These are phyloP conservation scores for Eremobia ochroleuca DNA, from an alignment of 2,888 invertebrate genomes.

Conservation along the genomic window DNA sequence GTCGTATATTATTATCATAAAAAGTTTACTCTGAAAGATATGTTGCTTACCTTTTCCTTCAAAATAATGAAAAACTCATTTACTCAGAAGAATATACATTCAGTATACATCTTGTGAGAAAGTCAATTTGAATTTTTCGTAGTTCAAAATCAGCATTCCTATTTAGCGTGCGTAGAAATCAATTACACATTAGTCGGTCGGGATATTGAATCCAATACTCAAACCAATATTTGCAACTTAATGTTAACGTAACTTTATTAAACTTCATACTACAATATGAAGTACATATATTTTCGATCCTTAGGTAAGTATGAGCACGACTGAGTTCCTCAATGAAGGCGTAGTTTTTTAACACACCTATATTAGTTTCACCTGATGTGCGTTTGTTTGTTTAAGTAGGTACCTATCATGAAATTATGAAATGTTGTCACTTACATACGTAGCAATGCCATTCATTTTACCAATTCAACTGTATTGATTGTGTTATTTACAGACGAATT, in stretches of 20 bases:
- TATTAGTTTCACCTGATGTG: background rate
- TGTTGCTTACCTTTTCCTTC: background rate
- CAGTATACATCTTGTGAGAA: background rate
- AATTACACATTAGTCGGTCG: background rate
- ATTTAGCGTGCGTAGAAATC: background rate
- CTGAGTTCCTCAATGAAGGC: background rate
- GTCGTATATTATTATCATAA: background rate
- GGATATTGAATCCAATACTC: background rate
- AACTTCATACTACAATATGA: background rate
- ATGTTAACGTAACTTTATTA: background rate
- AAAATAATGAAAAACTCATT: background rate
- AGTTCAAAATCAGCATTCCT: background rate
- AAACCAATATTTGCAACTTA: background rate
- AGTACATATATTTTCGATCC: no score
- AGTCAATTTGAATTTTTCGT: background rate
- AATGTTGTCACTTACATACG: background rate
- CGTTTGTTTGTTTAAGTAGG: background rate
- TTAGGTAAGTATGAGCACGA: no score
- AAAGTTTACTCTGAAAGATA: background rate
- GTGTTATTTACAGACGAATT: background rate
- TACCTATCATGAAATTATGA: background rate
- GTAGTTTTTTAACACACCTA: background rate
- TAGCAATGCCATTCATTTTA: background rate
- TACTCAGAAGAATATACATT: background rate
- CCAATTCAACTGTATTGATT: background rate